These are phyloP conservation scores for Scrobipalpa atriplicella DNA, from an alignment of 2,888 invertebrate genomes.

Conservation along the genomic window DNA sequence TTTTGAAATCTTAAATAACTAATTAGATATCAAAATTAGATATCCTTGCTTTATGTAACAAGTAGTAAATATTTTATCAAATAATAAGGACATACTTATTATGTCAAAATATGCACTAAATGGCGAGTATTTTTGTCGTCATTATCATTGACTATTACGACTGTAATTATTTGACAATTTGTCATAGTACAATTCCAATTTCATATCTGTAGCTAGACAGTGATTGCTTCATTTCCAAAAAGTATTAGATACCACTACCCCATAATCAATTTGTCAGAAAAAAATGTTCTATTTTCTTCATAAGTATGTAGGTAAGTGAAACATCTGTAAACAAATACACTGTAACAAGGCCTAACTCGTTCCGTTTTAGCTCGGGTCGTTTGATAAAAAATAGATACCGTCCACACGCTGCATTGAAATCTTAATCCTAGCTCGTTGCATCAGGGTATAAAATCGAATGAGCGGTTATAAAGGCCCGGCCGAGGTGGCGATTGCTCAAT, in stretches of 20 bases:
- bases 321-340: neutral
- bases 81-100: no score
- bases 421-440: constrained; percentile 36
- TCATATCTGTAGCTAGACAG: neutral
- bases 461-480: constrained; percentile 32
- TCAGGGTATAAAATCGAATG: constrained; percentile 43
- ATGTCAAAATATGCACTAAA: no score
- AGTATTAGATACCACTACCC: no score
- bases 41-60: no score
- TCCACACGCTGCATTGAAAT: neutral
- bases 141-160: neutral
- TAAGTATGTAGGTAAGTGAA: neutral
- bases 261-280: no score
- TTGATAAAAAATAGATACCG: neutral
- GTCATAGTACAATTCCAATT: neutral
- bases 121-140: neutral
- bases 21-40: no score
- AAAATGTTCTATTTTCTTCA: no score
- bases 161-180: constrained; percentile 11
- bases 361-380: neutral
- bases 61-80: no score
- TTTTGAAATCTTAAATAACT: no score
- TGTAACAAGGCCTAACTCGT: neutral
- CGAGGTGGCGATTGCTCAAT: constrained; percentile 59
- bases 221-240: neutral